Base-by-base conservation (phyloP, 2,888 invertebrate species). In the Caenorhabditis sp. region DNA sequence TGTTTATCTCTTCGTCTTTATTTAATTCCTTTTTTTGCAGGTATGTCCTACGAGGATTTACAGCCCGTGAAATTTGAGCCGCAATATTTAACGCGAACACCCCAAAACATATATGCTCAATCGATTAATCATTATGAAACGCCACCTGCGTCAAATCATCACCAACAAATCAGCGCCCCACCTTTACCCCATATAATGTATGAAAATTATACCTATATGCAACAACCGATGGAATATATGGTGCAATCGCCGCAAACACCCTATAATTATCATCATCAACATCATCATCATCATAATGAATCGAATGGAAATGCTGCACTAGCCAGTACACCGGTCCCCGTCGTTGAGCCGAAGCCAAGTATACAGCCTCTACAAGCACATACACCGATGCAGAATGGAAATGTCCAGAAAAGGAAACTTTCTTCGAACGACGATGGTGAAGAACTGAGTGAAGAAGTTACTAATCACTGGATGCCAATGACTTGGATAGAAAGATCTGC, bases 401-500 rank as follows among this genome's bases (percentile, higher is more conserved):
- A 2, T 17, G 20, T 4, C 4, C 10, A 52, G 3, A 52, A 52
- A 52, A 23, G 21, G 12, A 52, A 52, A 12, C 12, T 20, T 7
- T 52, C 52, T 8, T 20, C 20, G 52, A 52, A 20, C 4, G 21
- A 52, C 12, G 23, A 25, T 25, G 36, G 26, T 36, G 57, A 53
- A 5, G 62, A 57, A 0, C 1, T 69, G 8, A 66, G 52, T 12
- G 73, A 69, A 36, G 73, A 69, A 36, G 56, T 65, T 4, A 17
- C 14, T 10, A 70, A 68, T 60, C 69, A 74, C 27, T 74, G 74
- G 74, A 64, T 74, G 74, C 74, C 74, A 10, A 74, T 70, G 70
- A 74, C 70, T 5, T 74, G 74, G 74, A 38, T 67, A 10, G 74
- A 74, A 21, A 17, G 70, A 26, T 64, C 63, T 27, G 62, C 74